These are phyloP conservation scores for Tiliqua scincoides DNA, from an alignment of 2,113 vertebrate genomes.

Conservation along the genomic window DNA sequence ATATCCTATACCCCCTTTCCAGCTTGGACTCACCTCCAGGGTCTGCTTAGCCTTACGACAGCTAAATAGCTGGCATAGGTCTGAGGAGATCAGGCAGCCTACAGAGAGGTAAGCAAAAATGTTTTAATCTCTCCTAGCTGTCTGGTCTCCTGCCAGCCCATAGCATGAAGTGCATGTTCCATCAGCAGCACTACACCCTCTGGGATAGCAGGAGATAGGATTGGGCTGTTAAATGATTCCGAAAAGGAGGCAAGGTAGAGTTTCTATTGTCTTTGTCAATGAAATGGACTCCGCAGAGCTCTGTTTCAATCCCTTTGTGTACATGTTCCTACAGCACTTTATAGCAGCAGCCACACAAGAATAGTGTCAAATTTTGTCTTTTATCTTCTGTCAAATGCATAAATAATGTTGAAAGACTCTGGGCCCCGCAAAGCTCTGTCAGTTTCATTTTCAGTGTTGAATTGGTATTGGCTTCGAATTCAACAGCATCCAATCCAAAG, in stretches of 20 bases:
- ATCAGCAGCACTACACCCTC: too few species aligned
- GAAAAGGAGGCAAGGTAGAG: background rate
- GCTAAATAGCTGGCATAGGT: too few species aligned
- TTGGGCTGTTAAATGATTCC: background rate
- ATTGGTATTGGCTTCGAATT: background rate
- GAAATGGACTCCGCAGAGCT: conserved; percentile 9
- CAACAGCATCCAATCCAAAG: too few species aligned
- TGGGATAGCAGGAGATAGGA: too few species aligned
- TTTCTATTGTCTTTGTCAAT: background rate
- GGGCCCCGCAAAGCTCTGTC: background rate
- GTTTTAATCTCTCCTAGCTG: too few species aligned
- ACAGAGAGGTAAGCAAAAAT: too few species aligned
- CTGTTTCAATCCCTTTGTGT: conserved; percentile 26
- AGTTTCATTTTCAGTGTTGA: background rate
- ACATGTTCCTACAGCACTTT: conserved; percentile 1
- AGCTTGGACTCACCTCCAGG: too few species aligned
- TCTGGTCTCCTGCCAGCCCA: too few species aligned
- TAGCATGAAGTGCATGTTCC: too few species aligned
- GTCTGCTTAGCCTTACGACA: too few species aligned
- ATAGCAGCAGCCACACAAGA: background rate
- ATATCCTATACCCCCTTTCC: too few species aligned
- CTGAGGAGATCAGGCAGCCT: too few species aligned
- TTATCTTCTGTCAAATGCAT: conserved; percentile 41
- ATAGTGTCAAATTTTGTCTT: background rate
- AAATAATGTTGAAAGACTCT: conserved; percentile 21